Conservation (phyloP, 1,140 invertebrate genomes). For the Lasioglossum baleicum region DNA sequence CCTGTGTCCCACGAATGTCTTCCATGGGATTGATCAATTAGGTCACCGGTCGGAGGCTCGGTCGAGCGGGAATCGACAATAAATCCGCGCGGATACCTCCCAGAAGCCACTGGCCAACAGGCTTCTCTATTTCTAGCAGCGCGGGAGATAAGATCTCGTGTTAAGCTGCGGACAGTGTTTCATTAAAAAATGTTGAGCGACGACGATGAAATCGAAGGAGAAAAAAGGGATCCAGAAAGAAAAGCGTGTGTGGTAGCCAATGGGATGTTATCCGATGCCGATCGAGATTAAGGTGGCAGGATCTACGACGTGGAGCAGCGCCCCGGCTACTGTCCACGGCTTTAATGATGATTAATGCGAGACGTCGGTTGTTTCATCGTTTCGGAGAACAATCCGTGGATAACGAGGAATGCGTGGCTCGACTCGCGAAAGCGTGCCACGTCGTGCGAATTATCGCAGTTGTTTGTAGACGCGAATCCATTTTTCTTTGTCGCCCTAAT, state of each 20-base stretch:
- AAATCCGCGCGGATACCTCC: constrained; percentile 11
- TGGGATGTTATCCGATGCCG: constrained; percentile 57
- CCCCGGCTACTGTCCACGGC: constrained; percentile 33
- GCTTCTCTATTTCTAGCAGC: neutral
- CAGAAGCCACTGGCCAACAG: constrained; percentile 26
- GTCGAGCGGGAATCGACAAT: neutral
- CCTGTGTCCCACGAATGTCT: too few species aligned
- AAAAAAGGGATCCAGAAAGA: neutral
- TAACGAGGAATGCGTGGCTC: constrained; percentile 27
- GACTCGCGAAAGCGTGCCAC: constrained; percentile 6
- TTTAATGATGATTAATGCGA: constrained; percentile 59
- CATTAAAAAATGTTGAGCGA: constrained; percentile 18
- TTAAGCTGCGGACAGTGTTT: constrained; percentile 9
- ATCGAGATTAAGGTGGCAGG: constrained; percentile 58
- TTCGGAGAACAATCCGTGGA: constrained; percentile 26
- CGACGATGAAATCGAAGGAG: neutral
- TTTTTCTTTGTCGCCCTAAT: too few species aligned
- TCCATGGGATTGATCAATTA: too few species aligned
- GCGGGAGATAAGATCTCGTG: constrained; percentile 47
- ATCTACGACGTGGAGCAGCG: constrained; percentile 49
- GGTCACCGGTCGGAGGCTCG: neutral
- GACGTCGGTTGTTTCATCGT: constrained; percentile 32
- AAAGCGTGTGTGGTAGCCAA: constrained; percentile 45
- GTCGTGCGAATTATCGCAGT: neutral
- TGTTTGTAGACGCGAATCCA: too few species aligned